Evolutionary conservation across 2,888 invertebrate genomes (phyloP), one percentile per base, ranked within the genome.

Genomic region (Melanotus villosus): DNA sequence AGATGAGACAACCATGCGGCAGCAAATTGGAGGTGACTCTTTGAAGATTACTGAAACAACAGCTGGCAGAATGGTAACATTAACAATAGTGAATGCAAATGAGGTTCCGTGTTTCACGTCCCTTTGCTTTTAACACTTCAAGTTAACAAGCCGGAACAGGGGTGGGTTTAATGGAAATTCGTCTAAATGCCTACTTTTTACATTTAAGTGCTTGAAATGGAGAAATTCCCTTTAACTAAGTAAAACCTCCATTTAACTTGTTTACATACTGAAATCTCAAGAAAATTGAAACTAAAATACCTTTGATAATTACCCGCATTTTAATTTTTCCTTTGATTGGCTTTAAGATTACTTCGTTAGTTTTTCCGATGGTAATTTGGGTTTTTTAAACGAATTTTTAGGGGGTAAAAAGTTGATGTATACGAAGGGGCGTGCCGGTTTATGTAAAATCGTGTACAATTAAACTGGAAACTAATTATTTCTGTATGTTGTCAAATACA

Each of bases 51-150:
- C 36, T 30, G 59, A 59, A 38, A 59, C 59, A 59, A 59, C 59
- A 45, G 59, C 41, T 45, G 58, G 41, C 36, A 16, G 23, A 56
- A 38, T 38, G 21, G 56, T 38, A 56, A 56, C 56, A 64, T 54
- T 64, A 52, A 64, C 52, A 64, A 64, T 64, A 64, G 41, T 32
- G 52, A 52, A 64, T 64, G 64, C 54, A 64, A 64, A 64, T 64
- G 43, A 64, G 52, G 41, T 54, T 32, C 64, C 41, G 32, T 43
- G 21, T 62, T 64, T 43, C 64, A 54, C 41, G 38, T 41, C 64
- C 41, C 36, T 64, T 64, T 52, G 64, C 63, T 64, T 64, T 64
- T 64, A 64, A 64, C 64, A 64, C 64, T 52, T 54, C 41, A 32
- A 54, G 38, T 64, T 56, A 64, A 54, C 52, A 64, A 64, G 52